A percentile compares a stretch with the other conserved stretches of the same genome.
Evolutionary conservation across 2,797 vertebrate genomes (phyloP).

Genomic region (Hypotaenidia philippensis): DNA sequence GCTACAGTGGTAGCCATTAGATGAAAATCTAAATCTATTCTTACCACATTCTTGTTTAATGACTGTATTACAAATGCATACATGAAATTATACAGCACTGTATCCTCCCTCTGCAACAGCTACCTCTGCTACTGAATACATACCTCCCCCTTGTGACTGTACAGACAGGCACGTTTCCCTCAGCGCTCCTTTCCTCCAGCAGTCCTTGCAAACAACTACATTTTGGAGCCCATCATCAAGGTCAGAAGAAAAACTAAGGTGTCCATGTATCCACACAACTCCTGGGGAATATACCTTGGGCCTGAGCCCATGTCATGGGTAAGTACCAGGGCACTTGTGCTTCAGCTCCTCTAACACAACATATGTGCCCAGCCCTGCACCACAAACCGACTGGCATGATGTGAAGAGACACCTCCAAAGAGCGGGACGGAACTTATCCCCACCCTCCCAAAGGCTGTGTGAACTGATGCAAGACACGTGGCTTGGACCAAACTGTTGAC

Average conservation of each 20-base stretch:
- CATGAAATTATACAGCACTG: neutral
- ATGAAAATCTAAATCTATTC: neutral
- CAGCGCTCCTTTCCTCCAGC: neutral
- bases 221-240: neutral
- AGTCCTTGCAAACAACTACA: neutral
- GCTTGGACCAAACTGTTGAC: neutral
- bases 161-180: neutral
- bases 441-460: no score
- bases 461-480: neutral
- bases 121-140: neutral
- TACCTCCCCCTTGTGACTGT: rapidly evolving
- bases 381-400: neutral
- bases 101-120: neutral
- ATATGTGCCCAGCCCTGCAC: neutral
- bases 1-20: neutral
- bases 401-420: neutral
- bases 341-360: neutral
- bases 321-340: neutral
- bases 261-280: neutral
- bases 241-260: neutral
- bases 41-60: neutral
- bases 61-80: neutral
- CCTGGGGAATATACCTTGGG: neutral
- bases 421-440: neutral
- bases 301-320: neutral